Conservation (phyloP, 2,888 invertebrate species). For the Hirtodrosophila confusa region DNA sequence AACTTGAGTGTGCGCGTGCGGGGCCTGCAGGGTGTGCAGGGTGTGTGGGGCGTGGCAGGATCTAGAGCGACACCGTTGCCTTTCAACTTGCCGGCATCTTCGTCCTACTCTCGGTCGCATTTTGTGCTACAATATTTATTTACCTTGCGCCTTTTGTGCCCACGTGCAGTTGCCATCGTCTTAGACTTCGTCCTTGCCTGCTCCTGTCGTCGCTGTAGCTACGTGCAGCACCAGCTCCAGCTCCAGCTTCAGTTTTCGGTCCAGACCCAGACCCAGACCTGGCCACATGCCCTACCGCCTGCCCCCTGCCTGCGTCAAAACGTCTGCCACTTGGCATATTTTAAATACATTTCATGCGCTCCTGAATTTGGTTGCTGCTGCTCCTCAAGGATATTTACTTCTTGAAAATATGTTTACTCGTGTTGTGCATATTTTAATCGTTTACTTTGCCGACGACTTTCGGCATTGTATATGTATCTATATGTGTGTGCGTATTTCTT, state of each 20-base stretch:
- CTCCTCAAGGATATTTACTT: slow-evolving; percentile 82
- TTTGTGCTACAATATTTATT: slow-evolving; percentile 78
- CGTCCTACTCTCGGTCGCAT: slow-evolving; percentile 42
- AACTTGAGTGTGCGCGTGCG: slow-evolving; percentile 52
- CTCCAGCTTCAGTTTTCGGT: slow-evolving; percentile 31
- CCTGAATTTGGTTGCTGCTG: slow-evolving; percentile 68
- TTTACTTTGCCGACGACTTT: slow-evolving; percentile 78
- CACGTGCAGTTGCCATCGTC: slow-evolving; percentile 64
- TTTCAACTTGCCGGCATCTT: slow-evolving; percentile 44
- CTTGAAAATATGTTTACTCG: slow-evolving; percentile 83
- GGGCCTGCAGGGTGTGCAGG: slow-evolving; percentile 7
- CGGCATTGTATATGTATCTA: slow-evolving; percentile 31
- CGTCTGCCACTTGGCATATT: slow-evolving; percentile 80
- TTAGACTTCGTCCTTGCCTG: slow-evolving; percentile 30
- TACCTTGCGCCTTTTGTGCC: slow-evolving; percentile 81
- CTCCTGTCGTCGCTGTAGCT: slow-evolving; percentile 66
- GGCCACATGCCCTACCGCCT: slow-evolving; percentile 15
- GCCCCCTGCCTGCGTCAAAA: slow-evolving; percentile 30
- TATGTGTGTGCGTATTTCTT: slow-evolving; percentile 24
- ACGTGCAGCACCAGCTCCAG: slow-evolving; percentile 56
- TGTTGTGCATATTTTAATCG: slow-evolving; percentile 84
- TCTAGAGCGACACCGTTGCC: slow-evolving; percentile 38
- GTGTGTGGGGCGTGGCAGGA: not conserved
- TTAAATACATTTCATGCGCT: slow-evolving; percentile 82
- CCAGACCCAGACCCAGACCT: slow-evolving; percentile 8